Base-by-base conservation (phyloP, 2,888 invertebrate genomes). In the Heteromurus nitidus region DNA sequence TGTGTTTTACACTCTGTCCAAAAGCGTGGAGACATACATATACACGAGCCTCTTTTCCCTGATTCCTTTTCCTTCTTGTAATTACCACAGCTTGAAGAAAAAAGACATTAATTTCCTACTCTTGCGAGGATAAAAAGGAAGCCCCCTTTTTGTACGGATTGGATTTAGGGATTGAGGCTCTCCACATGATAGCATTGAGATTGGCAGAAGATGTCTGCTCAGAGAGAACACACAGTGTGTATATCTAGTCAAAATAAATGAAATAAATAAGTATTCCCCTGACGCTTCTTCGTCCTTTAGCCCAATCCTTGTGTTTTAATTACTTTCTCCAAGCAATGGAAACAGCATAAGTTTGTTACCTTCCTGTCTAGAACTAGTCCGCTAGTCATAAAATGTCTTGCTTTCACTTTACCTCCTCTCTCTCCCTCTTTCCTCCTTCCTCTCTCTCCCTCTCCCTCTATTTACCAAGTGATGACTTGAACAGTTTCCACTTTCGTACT, bases 391-490 rank as follows among this genome's bases (percentile, higher is more conserved):
- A 62, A 62, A 62, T 62, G 31, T 62, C 30, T 62, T 58, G 28
- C 58, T 58, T 58, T 26, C 26, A 1, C 26, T 5, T 26, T 18
- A 9, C 58, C 55, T n/a, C n/a, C 24, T 36, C 13, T 13, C 36
- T 36, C 36, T 13, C 13, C 36, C 36, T 36, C 36, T 36, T 36
- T 13, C 24, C 26, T 55, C 24, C 7, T n/a, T 13, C 5, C 36
- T 47, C 11, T n/a, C 55, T 24, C 20, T 24, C 3, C 5, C 20
- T 22, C 3, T 18, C 24, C 22, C 3, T 7, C 62, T 62, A 62
- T 62, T 62, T 62, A n/a, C 62, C 62, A 31, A 31, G 62, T 62
- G 62, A 62, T 62, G 62, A 62, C 62, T 62, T 62, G 31, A 62
- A 62, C 62, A 30, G 31, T 62, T 55, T 62, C 31, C 62, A 30